phyloP scores from a whole-genome alignment of 2,888 invertebrate species.

The Cancer borealis region DNA sequence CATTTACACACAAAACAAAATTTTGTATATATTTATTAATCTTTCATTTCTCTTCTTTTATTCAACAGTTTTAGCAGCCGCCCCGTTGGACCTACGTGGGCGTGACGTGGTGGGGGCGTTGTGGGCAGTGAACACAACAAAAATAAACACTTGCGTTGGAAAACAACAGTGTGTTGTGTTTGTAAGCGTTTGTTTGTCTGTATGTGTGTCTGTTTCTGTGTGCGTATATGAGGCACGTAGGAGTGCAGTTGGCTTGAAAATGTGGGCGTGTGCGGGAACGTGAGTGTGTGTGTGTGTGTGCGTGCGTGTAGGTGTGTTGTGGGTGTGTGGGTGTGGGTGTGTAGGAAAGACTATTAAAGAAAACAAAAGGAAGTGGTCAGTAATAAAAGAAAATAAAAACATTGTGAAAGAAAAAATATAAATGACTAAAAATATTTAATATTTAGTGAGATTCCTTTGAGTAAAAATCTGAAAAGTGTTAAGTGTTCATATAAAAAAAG shows the following conservation, averaged over 20 bases:
- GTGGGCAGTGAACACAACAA: not conserved
- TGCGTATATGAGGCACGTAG: not conserved
- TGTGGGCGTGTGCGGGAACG: slow-evolving; percentile 24
- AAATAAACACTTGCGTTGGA: not conserved
- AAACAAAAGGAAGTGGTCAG: not conserved
- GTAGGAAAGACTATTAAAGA: not conserved
- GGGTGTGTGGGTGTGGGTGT: not conserved
- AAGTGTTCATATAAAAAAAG: no score
- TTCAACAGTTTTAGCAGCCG: not conserved
- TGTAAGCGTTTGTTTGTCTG: not conserved
- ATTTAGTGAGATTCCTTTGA: not conserved
- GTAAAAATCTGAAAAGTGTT: no score
- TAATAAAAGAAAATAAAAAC: not conserved
- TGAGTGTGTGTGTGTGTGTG: not conserved
- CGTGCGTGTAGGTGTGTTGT: not conserved
- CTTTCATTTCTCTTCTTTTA: not conserved
- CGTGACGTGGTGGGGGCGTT: not conserved
- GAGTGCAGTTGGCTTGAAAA: not conserved
- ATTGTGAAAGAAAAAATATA: not conserved
- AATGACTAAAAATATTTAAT: not conserved
- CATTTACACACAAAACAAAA: no score
- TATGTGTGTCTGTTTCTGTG: not conserved
- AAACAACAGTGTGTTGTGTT: not conserved
- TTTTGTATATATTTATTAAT: not conserved
- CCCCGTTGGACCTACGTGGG: not conserved